Percentiles rank a stretch among this genome's conserved stretches.
These are phyloP conservation scores for Neostethus bicornis DNA, from an alignment of 2,797 vertebrate species.

Conservation along the genomic window DNA sequence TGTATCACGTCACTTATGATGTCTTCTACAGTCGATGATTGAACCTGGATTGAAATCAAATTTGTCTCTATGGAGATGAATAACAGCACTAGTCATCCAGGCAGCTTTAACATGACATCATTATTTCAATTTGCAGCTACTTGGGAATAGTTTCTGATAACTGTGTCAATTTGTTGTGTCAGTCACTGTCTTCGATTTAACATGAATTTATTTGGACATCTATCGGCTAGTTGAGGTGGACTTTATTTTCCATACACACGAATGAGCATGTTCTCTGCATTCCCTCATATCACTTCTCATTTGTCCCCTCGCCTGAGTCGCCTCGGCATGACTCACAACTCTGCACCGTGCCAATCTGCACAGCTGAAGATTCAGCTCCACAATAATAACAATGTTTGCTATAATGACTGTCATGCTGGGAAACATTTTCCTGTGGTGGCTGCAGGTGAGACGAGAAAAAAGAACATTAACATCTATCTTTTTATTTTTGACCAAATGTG, in stretches of 20 bases:
- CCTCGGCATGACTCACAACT: conserved; percentile 54
- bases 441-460: conserved; percentile 24
- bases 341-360: conserved; percentile 11
- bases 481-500: background rate
- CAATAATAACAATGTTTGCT: conserved; percentile 22
- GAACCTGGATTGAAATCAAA: background rate
- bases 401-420: conserved; percentile 20
- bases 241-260: conserved; percentile 11
- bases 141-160: background rate
- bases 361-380: conserved; percentile 18
- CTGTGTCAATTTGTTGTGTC: background rate
- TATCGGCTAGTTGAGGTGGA: background rate
- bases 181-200: background rate
- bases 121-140: background rate
- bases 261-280: conserved; percentile 12
- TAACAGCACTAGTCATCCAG: background rate
- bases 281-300: conserved; percentile 33
- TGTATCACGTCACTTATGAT: too few species aligned
- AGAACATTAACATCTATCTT: background rate
- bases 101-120: background rate
- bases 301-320: conserved; percentile 22
- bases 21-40: too few species aligned
- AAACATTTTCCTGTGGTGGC: conserved; percentile 20
- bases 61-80: background rate
- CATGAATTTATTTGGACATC: conserved; percentile 9